Conservation (phyloP, 2,888 invertebrate genomes). For the Adineta ricciae region DNA sequence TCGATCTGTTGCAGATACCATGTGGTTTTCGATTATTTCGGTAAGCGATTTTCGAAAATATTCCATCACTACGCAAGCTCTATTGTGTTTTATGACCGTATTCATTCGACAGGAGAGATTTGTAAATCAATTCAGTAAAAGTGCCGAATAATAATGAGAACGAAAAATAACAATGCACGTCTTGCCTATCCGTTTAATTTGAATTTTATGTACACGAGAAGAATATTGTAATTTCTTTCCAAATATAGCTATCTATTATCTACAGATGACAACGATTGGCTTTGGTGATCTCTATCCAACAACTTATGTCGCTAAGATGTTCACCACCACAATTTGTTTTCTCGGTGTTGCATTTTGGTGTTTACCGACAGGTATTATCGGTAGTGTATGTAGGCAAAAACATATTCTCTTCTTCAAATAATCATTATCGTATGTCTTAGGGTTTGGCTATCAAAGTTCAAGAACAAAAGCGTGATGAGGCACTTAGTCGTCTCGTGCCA, state of each 20-base stretch:
- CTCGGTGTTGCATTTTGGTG: conserved; percentile 34
- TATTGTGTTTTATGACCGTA: neutral
- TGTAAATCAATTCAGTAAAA: neutral
- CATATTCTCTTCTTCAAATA: too few relatives aligned
- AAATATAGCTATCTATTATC: neutral
- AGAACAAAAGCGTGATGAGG: conserved; percentile 26
- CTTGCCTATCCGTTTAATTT: neutral
- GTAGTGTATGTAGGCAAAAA: conserved; percentile 22
- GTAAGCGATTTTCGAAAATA: too few relatives aligned
- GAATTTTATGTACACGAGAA: too few relatives aligned
- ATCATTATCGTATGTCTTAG: neutral
- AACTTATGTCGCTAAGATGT: conserved; percentile 31
- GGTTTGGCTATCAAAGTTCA: conserved; percentile 33
- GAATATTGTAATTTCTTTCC: neutral
- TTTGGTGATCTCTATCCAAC: conserved; percentile 28
- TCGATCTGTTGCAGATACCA: neutral
- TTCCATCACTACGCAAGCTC: too few relatives aligned
- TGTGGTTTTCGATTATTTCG: neutral
- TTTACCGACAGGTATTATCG: conserved; percentile 32
- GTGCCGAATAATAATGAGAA: neutral
- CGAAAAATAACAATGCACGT: neutral
- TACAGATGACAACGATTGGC: conserved; percentile 12
- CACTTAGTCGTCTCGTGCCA: conserved; percentile 30
- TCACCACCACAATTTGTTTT: conserved; percentile 29
- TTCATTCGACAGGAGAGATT: neutral